Conservation (phyloP, 1,140 invertebrate species). For the Heliothis virescens region DNA sequence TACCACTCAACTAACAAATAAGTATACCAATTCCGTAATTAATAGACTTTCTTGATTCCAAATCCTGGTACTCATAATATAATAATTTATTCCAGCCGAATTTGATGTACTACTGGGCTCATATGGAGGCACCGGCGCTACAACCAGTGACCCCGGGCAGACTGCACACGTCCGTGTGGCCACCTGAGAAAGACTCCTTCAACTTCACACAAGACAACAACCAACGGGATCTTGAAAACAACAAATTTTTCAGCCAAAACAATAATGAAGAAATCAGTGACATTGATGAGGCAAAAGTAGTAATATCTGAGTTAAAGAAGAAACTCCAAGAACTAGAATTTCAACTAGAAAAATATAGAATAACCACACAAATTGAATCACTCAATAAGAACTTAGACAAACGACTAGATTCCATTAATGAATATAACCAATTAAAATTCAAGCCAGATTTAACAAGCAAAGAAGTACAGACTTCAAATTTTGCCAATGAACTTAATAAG, state of each 20-base stretch:
- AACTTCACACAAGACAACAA: constrained; percentile 50
- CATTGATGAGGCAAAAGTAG: constrained; percentile 76
- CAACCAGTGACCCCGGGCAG: constrained; percentile 90
- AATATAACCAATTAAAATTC: constrained; percentile 61
- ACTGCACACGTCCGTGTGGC: constrained; percentile 79
- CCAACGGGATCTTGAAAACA: constrained; percentile 56
- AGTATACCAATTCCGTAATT: too few relatives aligned
- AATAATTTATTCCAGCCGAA: constrained; percentile 89
- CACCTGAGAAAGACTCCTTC: constrained; percentile 70
- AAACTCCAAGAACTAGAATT: constrained; percentile 84
- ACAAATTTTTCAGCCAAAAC: constrained; percentile 65
- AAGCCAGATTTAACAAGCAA: constrained; percentile 63
- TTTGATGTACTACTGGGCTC: constrained; percentile 95
- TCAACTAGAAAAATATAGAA: constrained; percentile 86
- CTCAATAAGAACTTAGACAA: constrained; percentile 85
- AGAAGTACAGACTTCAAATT: constrained; percentile 72
- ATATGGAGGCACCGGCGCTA: constrained; percentile 90
- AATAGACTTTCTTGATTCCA: too few relatives aligned
- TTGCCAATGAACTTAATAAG: constrained; percentile 65
- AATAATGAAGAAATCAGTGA: constrained; percentile 78
- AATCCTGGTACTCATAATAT: constrained; percentile 3
- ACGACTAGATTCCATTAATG: constrained; percentile 80
- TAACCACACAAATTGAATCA: constrained; percentile 84
- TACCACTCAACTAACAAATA: too few relatives aligned
- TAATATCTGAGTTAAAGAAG: constrained; percentile 78